Conservation (phyloP, 2,797 vertebrate genomes). For the Carapus acus region DNA sequence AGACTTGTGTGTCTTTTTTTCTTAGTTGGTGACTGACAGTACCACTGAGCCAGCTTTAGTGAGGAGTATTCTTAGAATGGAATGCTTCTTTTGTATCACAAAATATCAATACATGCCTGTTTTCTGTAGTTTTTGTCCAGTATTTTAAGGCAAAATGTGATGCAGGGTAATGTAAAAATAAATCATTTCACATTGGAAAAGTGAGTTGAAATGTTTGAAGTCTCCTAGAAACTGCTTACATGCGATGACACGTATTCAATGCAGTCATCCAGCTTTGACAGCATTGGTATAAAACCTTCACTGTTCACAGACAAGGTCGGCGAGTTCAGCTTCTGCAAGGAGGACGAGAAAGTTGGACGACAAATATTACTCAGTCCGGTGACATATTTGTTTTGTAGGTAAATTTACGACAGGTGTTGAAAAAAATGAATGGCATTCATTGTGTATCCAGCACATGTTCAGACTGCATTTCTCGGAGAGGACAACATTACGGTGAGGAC, state of each 20-base stretch:
- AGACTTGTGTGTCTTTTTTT: not conserved
- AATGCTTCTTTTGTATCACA: no score
- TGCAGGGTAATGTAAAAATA: no score
- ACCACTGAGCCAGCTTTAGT: not conserved
- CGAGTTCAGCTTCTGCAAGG: constrained; percentile 90
- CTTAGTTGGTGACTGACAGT: not conserved
- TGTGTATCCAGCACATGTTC: not conserved
- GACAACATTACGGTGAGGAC: no score
- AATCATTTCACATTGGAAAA: no score
- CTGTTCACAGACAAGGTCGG: constrained; percentile 94
- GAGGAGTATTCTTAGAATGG: no score
- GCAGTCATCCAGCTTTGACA: constrained; percentile 95
- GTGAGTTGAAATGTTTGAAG: no score
- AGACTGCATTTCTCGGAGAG: constrained; percentile 1
- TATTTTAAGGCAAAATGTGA: no score
- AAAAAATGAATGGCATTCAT: not conserved
- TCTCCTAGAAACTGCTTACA: constrained; percentile 77
- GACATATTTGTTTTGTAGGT: constrained; percentile 3
- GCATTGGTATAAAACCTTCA: constrained; percentile 96
- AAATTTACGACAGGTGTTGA: not conserved
- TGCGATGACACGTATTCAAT: constrained; percentile 94
- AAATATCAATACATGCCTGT: no score
- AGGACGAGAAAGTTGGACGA: constrained; percentile 7
- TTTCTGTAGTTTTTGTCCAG: no score
- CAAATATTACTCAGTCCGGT: constrained; percentile 1